phyloP scores from a whole-genome alignment of 2,888 invertebrate species.

The Acanthoscelides obtectus region DNA sequence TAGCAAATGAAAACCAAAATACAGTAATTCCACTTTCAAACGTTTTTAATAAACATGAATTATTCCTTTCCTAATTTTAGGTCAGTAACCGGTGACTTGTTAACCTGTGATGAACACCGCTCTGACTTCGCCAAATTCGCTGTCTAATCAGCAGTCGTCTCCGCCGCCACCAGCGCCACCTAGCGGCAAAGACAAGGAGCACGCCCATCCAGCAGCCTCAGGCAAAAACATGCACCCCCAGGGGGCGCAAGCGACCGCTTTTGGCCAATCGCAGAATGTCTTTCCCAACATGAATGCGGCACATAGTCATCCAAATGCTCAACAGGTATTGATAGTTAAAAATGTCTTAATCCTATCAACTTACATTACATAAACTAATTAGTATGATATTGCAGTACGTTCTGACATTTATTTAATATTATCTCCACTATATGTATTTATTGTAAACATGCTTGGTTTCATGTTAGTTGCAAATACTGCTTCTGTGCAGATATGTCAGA shows the following conservation, averaged over 20 bases:
- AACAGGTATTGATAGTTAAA: slow-evolving; percentile 15
- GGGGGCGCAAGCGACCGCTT: slow-evolving; percentile 32
- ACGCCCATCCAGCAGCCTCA: not conserved
- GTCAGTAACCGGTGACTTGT: not conserved
- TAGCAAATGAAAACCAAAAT: no score
- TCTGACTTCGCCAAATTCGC: not conserved
- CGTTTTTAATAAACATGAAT: not conserved
- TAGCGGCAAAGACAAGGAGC: not conserved
- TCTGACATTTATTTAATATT: no score
- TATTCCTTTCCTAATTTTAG: no score
- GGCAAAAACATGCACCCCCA: slow-evolving; percentile 41
- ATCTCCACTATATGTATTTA: no score
- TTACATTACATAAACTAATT: no score
- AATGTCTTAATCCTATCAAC: no score
- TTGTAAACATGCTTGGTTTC: no score
- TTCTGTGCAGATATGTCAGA: no score
- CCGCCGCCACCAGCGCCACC: not conserved
- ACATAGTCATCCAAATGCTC: slow-evolving; percentile 31
- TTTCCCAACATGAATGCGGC: slow-evolving; percentile 31
- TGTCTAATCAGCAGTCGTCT: not conserved
- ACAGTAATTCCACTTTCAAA: not conserved
- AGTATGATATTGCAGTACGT: no score
- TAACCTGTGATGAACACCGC: not conserved
- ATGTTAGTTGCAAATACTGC: no score
- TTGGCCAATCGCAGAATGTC: slow-evolving; percentile 36